These are phyloP conservation scores for Sceloporus undulatus DNA, from an alignment of 2,113 vertebrate species.

Conservation along the genomic window DNA sequence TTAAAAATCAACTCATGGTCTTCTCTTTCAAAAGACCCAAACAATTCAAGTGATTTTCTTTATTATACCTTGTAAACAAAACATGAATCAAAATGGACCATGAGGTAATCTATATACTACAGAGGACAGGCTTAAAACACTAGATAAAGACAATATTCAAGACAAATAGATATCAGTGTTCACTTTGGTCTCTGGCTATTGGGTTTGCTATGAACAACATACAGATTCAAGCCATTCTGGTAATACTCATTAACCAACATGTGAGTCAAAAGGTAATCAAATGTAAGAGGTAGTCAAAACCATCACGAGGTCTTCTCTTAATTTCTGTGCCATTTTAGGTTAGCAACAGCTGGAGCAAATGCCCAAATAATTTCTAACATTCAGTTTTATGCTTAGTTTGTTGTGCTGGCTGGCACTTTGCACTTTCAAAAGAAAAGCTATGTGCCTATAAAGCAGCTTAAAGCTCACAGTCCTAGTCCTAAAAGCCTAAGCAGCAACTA, in stretches of 20 bases:
- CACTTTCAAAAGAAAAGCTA: background rate
- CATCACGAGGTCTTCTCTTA: conserved; percentile 62
- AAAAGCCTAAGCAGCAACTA: background rate
- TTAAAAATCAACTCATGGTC: conserved; percentile 60
- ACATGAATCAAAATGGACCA: conserved; percentile 80
- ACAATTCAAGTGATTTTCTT: conserved; percentile 79
- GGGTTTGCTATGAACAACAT: conserved; percentile 74
- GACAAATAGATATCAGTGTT: conserved; percentile 81
- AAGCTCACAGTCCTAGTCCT: background rate
- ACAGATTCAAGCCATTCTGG: conserved; percentile 77
- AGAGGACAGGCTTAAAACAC: conserved; percentile 81
- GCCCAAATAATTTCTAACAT: conserved; percentile 60
- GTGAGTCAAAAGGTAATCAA: conserved; percentile 70
- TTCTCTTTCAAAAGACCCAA: conserved; percentile 68
- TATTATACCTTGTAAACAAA: conserved; percentile 84
- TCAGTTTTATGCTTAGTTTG: conserved; percentile 35
- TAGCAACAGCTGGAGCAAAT: conserved; percentile 69
- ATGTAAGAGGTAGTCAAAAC: conserved; percentile 82
- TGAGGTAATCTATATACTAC: conserved; percentile 81
- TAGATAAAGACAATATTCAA: conserved; percentile 83
- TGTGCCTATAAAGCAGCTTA: background rate
- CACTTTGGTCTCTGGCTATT: conserved; percentile 84
- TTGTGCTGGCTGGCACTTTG: background rate
- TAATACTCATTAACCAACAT: conserved; percentile 70
- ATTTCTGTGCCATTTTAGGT: conserved; percentile 61